Conservation (phyloP, 2,797 vertebrate genomes). For the Danio tinwini region DNA sequence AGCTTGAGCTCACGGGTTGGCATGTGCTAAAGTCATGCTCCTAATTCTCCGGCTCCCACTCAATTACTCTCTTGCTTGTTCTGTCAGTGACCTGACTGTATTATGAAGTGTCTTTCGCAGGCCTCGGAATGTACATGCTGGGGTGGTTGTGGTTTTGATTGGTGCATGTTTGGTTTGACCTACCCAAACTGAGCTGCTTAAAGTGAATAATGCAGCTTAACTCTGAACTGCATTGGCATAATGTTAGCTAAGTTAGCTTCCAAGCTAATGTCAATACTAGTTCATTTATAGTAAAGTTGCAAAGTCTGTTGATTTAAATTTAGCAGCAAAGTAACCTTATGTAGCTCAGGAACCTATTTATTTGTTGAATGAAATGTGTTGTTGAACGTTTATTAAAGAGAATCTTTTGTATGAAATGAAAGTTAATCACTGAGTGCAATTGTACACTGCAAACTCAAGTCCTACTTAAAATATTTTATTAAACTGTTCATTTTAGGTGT, state of each 20-base stretch:
- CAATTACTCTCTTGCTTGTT: slow-evolving; percentile 43
- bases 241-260: slow-evolving; percentile 1
- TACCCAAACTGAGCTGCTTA: slow-evolving; percentile 24
- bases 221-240: slow-evolving; percentile 1
- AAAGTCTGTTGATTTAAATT: not conserved
- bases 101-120: slow-evolving; percentile 19
- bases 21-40: slow-evolving; percentile 50
- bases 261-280: slow-evolving; percentile 7
- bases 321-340: not conserved
- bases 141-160: slow-evolving; percentile 40
- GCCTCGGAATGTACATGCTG: slow-evolving; percentile 15
- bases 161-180: slow-evolving; percentile 27
- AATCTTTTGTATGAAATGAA: not conserved
- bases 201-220: slow-evolving; percentile 22
- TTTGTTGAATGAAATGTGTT: not conserved
- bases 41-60: slow-evolving; percentile 55
- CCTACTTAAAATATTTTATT: no score
- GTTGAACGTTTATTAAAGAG: not conserved
- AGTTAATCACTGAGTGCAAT: not conserved
- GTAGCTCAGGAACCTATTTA: not conserved
- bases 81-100: slow-evolving; percentile 31
- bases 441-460: not conserved
- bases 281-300: not conserved
- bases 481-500: no score
- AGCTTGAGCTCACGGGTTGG: slow-evolving; percentile 54